phyloP scores from a whole-genome alignment of 2,113 vertebrate genomes.

The Grammomys surdaster region DNA sequence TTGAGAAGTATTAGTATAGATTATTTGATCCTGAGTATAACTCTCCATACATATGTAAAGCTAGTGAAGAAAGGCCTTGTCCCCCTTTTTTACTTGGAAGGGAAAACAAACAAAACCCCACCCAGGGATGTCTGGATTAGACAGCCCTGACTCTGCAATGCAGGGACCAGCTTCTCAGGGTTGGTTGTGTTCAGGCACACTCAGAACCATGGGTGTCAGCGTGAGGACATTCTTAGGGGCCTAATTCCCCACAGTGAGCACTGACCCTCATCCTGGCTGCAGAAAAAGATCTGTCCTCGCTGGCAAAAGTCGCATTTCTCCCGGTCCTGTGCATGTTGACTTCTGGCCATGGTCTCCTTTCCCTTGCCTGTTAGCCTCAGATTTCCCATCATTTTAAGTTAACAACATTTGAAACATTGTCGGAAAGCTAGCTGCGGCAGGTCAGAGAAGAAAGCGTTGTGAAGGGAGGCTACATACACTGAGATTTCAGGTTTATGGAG shows the following conservation, averaged over 20 bases:
- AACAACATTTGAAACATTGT: background rate
- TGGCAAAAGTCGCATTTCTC: background rate
- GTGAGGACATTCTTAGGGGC: too few species aligned
- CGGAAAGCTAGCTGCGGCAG: background rate
- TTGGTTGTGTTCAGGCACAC: too few species aligned
- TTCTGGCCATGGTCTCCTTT: background rate
- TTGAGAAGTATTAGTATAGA: background rate
- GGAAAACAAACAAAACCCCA: background rate
- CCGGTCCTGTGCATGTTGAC: fast-evolving
- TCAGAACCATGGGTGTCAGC: background rate
- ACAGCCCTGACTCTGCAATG: fast-evolving
- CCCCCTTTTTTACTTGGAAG: background rate
- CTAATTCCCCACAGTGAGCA: fast-evolving
- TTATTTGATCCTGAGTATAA: background rate
- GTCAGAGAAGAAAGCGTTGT: background rate
- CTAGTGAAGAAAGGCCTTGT: background rate
- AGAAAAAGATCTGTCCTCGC: fast-evolving
- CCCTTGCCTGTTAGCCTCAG: background rate
- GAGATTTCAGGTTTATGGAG: background rate
- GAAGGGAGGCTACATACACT: fast-evolving
- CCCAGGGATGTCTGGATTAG: background rate
- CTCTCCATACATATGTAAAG: background rate
- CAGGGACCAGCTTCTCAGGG: fast-evolving
- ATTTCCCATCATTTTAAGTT: background rate
- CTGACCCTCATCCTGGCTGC: too few species aligned